Conservation (phyloP, 1,140 invertebrate species). For the Papilio xuthus region DNA sequence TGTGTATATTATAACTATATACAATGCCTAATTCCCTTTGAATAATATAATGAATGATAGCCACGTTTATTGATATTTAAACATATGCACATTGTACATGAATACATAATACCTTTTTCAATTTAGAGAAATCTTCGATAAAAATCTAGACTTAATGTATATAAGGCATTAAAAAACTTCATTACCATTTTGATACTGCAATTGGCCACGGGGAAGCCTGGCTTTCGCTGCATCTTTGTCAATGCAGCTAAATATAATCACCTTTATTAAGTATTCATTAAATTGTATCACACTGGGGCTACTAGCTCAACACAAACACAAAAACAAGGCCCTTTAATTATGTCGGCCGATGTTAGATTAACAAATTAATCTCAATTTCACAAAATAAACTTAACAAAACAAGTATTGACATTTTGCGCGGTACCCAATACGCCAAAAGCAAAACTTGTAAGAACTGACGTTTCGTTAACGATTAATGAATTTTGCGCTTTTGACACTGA, state of each 20-base stretch:
- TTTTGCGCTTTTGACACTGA: neutral
- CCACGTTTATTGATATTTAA: too few species aligned
- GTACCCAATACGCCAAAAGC: neutral
- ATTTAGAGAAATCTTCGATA: neutral
- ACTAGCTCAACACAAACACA: neutral
- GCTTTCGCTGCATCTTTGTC: constrained; percentile 71
- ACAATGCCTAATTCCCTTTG: too few species aligned
- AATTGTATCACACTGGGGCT: neutral
- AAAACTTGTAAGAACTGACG: neutral
- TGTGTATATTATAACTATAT: too few species aligned
- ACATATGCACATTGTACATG: neutral
- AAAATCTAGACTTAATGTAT: constrained; percentile 17
- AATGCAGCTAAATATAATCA: constrained; percentile 1
- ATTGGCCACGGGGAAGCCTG: constrained; percentile 70
- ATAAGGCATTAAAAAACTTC: constrained; percentile 11
- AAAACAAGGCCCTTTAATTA: neutral
- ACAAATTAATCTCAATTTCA: constrained; percentile 41
- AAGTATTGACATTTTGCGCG: constrained; percentile 59
- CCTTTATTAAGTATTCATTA: constrained; percentile 40
- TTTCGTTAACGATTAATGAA: neutral
- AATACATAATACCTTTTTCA: neutral
- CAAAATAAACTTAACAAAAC: constrained; percentile 50
- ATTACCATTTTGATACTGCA: constrained; percentile 77
- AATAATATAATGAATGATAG: too few species aligned
- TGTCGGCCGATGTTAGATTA: constrained; percentile 27